These are phyloP conservation scores for Bucco capensis DNA, from an alignment of 2,113 vertebrate species.

Conservation along the genomic window DNA sequence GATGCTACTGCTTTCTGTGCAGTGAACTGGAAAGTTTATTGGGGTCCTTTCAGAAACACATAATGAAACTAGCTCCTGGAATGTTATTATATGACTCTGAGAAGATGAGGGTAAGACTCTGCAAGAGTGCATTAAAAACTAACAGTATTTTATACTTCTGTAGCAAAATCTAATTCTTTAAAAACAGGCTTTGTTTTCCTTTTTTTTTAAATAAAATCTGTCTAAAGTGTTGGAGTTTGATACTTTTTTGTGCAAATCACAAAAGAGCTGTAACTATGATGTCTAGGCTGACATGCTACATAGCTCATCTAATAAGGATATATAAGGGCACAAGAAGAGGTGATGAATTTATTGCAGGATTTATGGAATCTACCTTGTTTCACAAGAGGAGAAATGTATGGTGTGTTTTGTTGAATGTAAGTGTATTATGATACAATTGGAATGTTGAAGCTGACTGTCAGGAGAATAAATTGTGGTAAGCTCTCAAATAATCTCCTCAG, in stretches of 20 bases:
- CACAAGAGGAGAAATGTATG: not conserved
- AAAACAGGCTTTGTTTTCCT: not conserved
- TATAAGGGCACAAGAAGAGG: not conserved
- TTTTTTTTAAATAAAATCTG: not conserved
- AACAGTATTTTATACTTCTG: not conserved
- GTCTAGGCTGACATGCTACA: not conserved
- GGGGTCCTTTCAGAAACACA: not conserved
- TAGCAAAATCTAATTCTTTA: not conserved
- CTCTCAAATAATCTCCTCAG: conserved; percentile 27
- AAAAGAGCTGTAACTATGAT: not conserved
- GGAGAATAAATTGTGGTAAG: conserved; percentile 18
- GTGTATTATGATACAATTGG: not conserved
- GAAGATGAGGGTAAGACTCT: not conserved
- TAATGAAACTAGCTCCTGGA: not conserved
- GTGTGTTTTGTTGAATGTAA: not conserved
- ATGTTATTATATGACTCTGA: not conserved
- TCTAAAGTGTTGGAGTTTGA: not conserved
- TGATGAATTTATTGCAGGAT: not conserved
- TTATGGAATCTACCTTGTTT: not conserved
- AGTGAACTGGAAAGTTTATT: not conserved
- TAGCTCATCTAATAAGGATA: not conserved
- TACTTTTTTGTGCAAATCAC: not conserved
- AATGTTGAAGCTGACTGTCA: conserved; percentile 15
- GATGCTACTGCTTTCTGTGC: not conserved
- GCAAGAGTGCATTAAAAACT: not conserved